These are phyloP conservation scores for Andrena cerasifolii DNA, from an alignment of 1,140 invertebrate species.

Conservation along the genomic window DNA sequence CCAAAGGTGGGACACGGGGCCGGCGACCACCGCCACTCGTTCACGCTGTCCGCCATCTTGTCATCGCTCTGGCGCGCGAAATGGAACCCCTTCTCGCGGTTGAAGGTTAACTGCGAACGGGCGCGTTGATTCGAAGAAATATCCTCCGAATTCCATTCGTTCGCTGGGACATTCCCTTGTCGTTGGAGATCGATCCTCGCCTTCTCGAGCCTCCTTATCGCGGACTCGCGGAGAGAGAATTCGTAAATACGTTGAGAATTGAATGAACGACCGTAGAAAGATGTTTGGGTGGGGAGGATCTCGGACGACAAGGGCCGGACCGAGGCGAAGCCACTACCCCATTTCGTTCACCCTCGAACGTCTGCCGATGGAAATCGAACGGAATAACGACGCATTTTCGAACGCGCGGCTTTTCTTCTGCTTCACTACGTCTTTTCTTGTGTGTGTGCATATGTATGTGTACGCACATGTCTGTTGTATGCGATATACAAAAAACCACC, in stretches of 20 bases:
- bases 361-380: conserved; percentile 64
- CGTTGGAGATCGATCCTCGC: too few relatives aligned
- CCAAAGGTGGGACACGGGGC: too few relatives aligned
- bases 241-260: background rate
- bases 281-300: conserved; percentile 18
- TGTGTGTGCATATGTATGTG: background rate
- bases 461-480: background rate
- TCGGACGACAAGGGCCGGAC: conserved; percentile 29
- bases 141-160: too few relatives aligned
- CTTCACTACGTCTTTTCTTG: conserved; percentile 6
- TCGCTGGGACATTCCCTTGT: too few relatives aligned
- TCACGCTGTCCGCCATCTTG: too few relatives aligned
- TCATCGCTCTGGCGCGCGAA: background rate
- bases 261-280: conserved; percentile 5
- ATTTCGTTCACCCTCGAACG: conserved; percentile 27
- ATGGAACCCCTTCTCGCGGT: background rate
- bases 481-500: conserved; percentile 23
- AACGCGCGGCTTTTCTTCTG: conserved; percentile 2
- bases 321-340: conserved; percentile 25
- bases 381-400: conserved; percentile 40
- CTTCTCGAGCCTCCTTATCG: too few relatives aligned
- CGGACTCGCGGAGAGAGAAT: background rate
- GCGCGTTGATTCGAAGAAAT: too few relatives aligned
- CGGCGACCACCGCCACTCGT: too few relatives aligned
- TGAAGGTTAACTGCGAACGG: conserved; percentile 36